Base-by-base conservation (phyloP, 2,888 invertebrate genomes). In the Ophraella communa region DNA sequence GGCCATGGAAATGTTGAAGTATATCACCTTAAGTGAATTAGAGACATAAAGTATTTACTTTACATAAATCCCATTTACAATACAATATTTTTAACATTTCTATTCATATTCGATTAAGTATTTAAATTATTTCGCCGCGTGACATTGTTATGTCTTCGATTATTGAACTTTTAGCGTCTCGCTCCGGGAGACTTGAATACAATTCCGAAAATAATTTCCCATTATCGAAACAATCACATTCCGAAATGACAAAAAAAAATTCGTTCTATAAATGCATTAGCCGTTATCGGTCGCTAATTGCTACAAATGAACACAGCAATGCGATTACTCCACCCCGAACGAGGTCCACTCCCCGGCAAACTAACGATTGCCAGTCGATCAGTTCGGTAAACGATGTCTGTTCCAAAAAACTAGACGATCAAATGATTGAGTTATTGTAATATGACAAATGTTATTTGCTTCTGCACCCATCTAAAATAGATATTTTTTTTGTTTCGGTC, bases 271-370 rank as follows among this genome's bases (percentile, higher is more conserved):
- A 80, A 73, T 71, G 75, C 75, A 76, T 80, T 79, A 74, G 73
- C 76, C 69, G 70, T 75, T 76, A 77, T 78, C 78, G 70, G 74
- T 74, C 75, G 76, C 77, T 81, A 81, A 81, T 81, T 81, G 80
- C 79, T 77, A 72, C 78, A 78, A 80, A 80, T 79, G 80, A 79
- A 80, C 78, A 76, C 69, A 73, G 77, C 77, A 77, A 80, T 79
- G 71, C 73, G 76, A 80, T 81, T 80, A 78, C 76, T 69, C 73
- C 73, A 72, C 74, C 77, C 76, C 73, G 66, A 54, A 59, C 60
- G 64, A 66, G 66, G 54, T 55, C 61, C 63, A 51, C 56, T 63
- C 69, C 69, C 70, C 69, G 69, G 62, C 69, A 68, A 69, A 71
- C 71, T 71, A 70, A 72, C 71, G 69, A 71, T 69, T 65, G 65